A percentile compares a stretch with the other conserved stretches of the same genome.
phyloP scores from a whole-genome alignment of 2,888 invertebrate species.

The Leptopilina drosophilae region DNA sequence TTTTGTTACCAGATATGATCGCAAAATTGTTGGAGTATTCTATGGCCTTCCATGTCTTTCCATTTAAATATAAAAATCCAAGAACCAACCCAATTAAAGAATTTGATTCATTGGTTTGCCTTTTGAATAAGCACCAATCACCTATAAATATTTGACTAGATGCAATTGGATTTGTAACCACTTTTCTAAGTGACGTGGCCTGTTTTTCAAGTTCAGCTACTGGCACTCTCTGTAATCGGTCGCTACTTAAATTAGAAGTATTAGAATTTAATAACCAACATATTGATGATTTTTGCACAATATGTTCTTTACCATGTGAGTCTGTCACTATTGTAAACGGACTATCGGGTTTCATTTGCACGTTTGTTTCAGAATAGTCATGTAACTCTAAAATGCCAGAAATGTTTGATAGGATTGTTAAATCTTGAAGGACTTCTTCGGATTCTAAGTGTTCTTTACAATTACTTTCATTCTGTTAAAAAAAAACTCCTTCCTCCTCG shows the following conservation, averaged over 20 bases:
- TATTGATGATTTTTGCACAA: constrained; percentile 42
- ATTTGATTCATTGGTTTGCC: too few relatives aligned
- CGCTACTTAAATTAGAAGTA: constrained; percentile 36
- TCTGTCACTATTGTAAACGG: constrained; percentile 15
- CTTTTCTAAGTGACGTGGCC: too few relatives aligned
- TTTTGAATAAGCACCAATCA: too few relatives aligned
- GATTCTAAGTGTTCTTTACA: too few relatives aligned
- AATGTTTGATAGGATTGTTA: constrained; percentile 25
- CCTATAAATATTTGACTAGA: too few relatives aligned
- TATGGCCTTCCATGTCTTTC: too few relatives aligned
- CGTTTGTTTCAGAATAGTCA: background rate
- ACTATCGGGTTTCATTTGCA: background rate
- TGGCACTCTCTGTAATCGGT: constrained; percentile 21
- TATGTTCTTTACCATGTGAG: constrained; percentile 4
- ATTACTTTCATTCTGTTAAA: background rate
- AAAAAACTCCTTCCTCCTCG: background rate
- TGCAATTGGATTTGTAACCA: too few relatives aligned
- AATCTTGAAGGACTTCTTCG: constrained; percentile 13
- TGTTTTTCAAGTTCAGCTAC: too few relatives aligned
- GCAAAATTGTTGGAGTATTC: too few relatives aligned
- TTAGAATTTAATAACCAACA: constrained; percentile 37
- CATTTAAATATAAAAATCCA: too few relatives aligned
- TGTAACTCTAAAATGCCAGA: constrained; percentile 23
- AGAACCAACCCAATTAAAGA: too few relatives aligned
- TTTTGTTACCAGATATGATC: too few relatives aligned